Conservation (phyloP, 2,113 vertebrate genomes). For the Muntiacus muntjak region DNA sequence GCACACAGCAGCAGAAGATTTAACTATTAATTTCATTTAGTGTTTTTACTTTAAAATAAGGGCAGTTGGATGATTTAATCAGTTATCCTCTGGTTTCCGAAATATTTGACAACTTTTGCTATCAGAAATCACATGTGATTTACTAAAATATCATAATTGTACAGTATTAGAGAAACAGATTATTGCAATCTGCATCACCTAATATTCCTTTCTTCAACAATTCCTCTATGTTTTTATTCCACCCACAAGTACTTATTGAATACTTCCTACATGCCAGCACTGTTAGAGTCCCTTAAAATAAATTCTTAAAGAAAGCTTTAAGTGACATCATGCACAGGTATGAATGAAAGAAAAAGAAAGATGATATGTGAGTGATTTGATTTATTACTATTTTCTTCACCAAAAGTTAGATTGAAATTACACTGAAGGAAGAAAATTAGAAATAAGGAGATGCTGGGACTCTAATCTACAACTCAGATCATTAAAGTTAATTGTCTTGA, state of each 20-base stretch:
- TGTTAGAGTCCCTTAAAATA: neutral
- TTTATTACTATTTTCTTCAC: neutral
- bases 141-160: neutral
- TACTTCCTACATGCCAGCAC: neutral
- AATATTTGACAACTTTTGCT: neutral
- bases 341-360: neutral
- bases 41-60: neutral
- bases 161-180: neutral
- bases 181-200: neutral
- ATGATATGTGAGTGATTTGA: neutral
- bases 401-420: neutral
- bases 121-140: neutral
- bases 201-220: neutral
- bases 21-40: neutral
- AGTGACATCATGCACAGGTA: neutral
- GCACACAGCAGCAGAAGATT: neutral
- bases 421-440: neutral
- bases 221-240: neutral
- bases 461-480: neutral
- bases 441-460: neutral
- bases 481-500: neutral
- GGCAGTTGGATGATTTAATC: neutral
- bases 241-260: neutral
- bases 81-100: neutral
- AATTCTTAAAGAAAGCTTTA: neutral